A percentile compares a stretch with the other conserved stretches of the same genome.
Conservation (phyloP, 2,113 vertebrate genomes). For the Grantiella picta region DNA sequence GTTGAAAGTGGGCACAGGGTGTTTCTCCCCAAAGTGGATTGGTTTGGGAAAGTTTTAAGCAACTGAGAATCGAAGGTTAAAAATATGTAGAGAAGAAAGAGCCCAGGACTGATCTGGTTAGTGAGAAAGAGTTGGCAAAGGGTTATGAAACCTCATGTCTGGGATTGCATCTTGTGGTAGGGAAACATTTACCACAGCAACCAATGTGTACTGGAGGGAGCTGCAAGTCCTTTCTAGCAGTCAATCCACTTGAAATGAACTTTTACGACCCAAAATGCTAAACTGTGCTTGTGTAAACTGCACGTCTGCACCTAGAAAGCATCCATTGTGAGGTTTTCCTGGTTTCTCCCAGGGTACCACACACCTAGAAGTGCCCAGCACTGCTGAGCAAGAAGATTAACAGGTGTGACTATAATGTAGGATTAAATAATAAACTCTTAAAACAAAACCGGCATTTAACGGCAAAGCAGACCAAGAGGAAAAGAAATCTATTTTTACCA, state of each 20-base stretch:
- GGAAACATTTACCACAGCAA: conserved; percentile 51
- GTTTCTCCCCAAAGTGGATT: not conserved
- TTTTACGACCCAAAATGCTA: not conserved
- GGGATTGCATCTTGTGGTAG: conserved; percentile 52
- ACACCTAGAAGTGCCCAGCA: not conserved
- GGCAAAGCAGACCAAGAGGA: not conserved
- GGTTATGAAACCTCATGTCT: conserved; percentile 57
- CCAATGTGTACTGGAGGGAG: conserved; percentile 17
- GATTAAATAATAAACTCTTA: conserved; percentile 15
- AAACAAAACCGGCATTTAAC: not conserved
- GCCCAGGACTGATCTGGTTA: not conserved
- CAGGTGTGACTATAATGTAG: not conserved
- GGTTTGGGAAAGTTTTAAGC: not conserved
- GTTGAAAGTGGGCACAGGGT: not conserved
- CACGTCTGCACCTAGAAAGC: not conserved
- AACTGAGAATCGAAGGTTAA: not conserved
- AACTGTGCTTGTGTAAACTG: not conserved
- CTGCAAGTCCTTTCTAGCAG: not conserved
- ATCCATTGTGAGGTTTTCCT: not conserved
- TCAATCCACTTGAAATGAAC: conserved; percentile 9
- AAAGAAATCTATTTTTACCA: not conserved
- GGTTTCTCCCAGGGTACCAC: conserved; percentile 6
- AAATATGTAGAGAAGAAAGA: not conserved
- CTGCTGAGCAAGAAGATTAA: not conserved
- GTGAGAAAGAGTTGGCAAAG: conserved; percentile 23